Evolutionary conservation across 2,113 vertebrate genomes (phyloP), one percentile per base, ranked within the genome.

Genomic region (Laterallus jamaicensis): DNA sequence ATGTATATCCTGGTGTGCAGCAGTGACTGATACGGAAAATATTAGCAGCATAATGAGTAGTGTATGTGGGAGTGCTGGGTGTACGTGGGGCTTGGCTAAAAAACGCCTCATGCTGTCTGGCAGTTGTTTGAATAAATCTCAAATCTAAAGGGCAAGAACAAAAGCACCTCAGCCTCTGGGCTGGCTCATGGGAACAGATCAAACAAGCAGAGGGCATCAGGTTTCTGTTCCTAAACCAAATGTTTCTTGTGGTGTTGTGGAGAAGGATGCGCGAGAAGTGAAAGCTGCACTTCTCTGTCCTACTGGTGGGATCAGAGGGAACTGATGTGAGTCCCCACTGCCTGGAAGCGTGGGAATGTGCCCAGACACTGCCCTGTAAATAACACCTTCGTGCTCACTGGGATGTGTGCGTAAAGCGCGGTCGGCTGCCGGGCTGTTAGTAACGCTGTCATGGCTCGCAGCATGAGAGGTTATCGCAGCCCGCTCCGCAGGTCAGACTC

Each of bases 341-440:
- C 15, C 92, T 92, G 68, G n/a, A 15, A 47, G 47, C 1, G 0
- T 42, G 71, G 63, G 79, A 86, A 83, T 4, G 60, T 0, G 11
- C 25, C 4, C 71, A 44, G 71, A 6, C 6, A 1, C 13, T 0
- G 4, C 18, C 6, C 18, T 10, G 67, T 62, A 55, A 82, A 49
- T 19, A n/a, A 14, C 21, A 16, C 63, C 58, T 56, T 15, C 0
- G 0, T 5, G 47, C 90, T 29, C 1, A 0, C 62, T 13, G 78
- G 44, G 69, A 49, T 1, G 1, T 8, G 58, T 37, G 6, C 1
- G 11, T 49, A 3, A 22, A 35, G 73, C 0, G 0, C 3, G 3
- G 39, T 16, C 5, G 0, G 68, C 44, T 55, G 56, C 20, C 5
- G 66, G n/a, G 50, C 10, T 28, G 47, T 20, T 29, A 7, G 28